Evolutionary conservation across 2,888 invertebrate species (phyloP), one percentile per base, ranked within the genome.

Genomic region (Leptopilina drosophilae): DNA sequence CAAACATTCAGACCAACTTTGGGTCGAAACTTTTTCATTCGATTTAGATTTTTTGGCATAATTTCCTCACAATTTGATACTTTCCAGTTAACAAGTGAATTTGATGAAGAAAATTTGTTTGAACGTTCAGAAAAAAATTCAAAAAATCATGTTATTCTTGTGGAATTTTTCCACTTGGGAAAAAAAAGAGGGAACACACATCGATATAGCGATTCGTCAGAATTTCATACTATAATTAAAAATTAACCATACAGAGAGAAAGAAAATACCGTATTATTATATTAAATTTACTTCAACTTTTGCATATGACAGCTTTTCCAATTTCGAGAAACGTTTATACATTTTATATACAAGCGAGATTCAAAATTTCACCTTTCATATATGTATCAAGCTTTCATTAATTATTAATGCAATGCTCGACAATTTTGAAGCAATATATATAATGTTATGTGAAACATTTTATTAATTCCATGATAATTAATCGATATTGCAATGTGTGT

Each of bases 251-350:
- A 6, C 9, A 15, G 6, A 7, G 15, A 62, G 4, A 62, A 62
- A 62, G 20, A 20, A 15, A 9, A 20, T 42, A 42, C 42, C 42
- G 42, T 42, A 42, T 42, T 42, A 42, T 9, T 20, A 15, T 62
- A 20, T 20, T 62, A 62, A 62, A 20, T 62, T 5, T 62, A 20
- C 62, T 20, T 62, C 20, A 15, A 62, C 1, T 62, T 62, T 62
- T 26, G 62, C 62, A 15, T 9, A 62, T 62, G 62, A 62, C 62
- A 62, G 62, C 62, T 62, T 62, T 62, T 15, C 62, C 20, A 15
- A 15, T 49, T 62, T 62, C 2, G 8, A 62, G 62, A 62, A 15
- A 62, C 20, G 59, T 42, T 42, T 42, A 42, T 59, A 59, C 20
- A 20, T 49, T 49, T 49, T 49, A 49, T 49, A 7, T 7, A 15